Base-by-base conservation (phyloP, 2,797 vertebrate species). In the Rhinella marina region DNA sequence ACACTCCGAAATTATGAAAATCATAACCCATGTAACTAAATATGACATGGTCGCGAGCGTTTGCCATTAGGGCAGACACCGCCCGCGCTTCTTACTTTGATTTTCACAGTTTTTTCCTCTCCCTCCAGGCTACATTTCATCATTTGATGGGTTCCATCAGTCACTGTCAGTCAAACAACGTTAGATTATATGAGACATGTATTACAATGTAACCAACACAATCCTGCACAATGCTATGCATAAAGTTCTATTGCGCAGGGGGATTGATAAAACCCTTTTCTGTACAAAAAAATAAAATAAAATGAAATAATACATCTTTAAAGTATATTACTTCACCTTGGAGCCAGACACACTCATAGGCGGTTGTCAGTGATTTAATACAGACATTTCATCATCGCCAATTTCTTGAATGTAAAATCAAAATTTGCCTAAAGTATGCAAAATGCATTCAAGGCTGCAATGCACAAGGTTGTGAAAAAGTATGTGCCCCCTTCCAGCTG, bases 91-190 rank as follows among this genome's bases (percentile, higher is more conserved):
- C 27, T 68, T 79, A 7, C 52, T 59, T 50, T 52, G 56, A 84
- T 59, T 80, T n/a, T 27, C 75, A 84, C 62, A 72, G 25, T 21
- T 84, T 41, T 41, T 50, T 59, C 48, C 59, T 84, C 32, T 79
- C 52, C 27, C 82, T 80, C 13, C n/a, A 32, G 75, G 75, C 82
- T 70, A 80, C 54, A 79, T 84, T 78, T 84, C 87, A 79, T 84
- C 50, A 41, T 84, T 59, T 73, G 73, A 72, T 56, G 50, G 52
- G 27, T 27, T 23, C 32, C 52, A 88, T 79, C 73, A 61, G 87
- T 88, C 87, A 79, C 21, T 79, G 62, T 87, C 72, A 88, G 81
- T 88, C 86, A 83, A 62, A 82, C 48, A 19, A 81, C 79, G 82
- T 82, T 87, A 87, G n/a, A 77, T 77, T 54, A 83, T 56, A 83